Evolutionary conservation across 1,140 invertebrate species (phyloP).

Genomic region (Mactra quadrangularis): DNA sequence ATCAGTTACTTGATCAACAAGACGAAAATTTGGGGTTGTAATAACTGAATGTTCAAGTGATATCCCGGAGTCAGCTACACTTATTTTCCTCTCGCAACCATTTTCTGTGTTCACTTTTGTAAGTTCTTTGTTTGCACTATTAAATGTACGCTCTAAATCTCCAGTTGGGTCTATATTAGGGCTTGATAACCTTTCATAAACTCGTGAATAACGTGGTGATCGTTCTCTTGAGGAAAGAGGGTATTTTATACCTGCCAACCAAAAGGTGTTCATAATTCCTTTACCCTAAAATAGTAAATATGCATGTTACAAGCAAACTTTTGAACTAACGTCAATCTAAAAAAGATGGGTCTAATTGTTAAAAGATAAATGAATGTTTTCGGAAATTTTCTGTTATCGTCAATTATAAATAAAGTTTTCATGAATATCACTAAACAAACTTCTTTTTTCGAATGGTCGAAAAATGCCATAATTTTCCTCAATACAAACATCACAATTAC

Average conservation of each 20-base stretch:
- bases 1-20: too few relatives aligned
- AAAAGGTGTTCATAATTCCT: conserved; percentile 48
- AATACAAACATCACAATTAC: neutral
- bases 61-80: conserved; percentile 50
- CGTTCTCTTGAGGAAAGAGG: too few relatives aligned
- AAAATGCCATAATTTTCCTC: neutral
- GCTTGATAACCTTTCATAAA: too few relatives aligned
- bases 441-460: neutral
- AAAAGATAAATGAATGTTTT: neutral
- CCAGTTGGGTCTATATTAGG: neutral
- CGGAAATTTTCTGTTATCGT: too few relatives aligned
- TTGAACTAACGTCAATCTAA: neutral
- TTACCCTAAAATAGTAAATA: conserved; percentile 29
- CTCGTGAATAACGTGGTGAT: neutral
- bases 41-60: conserved; percentile 2
- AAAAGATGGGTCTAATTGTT: neutral
- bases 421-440: neutral
- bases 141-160: neutral
- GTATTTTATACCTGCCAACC: neutral
- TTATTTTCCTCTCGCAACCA: conserved; percentile 11
- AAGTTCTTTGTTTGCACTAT: too few relatives aligned
- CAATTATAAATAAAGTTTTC: neutral
- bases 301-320: neutral
- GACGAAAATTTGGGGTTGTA: too few relatives aligned
- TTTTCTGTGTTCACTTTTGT: neutral